Conservation (phyloP, 2,797 vertebrate species). For the Pipistrellus nathusii region DNA sequence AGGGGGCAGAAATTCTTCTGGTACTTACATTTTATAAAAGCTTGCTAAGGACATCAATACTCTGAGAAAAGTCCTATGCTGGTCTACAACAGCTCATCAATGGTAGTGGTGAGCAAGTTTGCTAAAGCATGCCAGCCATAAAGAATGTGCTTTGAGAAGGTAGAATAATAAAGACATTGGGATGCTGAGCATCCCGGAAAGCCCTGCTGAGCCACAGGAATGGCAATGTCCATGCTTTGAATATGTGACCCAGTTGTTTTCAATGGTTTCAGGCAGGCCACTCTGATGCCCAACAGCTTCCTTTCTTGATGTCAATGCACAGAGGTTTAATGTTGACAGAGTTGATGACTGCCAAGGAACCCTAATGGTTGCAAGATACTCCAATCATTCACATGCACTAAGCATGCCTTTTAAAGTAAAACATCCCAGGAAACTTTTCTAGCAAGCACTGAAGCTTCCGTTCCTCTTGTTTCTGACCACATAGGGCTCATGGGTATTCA, state of each 20-base stretch:
- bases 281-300: background rate
- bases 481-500: slow-evolving; percentile 3
- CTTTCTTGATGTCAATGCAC: background rate
- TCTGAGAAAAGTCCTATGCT: background rate
- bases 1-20: background rate
- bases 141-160: background rate
- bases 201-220: background rate
- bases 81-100: background rate
- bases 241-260: background rate
- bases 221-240: background rate
- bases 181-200: background rate
- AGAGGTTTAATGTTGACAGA: background rate
- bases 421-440: background rate
- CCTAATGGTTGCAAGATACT: background rate
- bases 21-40: background rate
- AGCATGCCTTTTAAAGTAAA: slow-evolving; percentile 36
- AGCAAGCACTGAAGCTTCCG: accelerated
- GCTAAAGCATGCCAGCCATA: background rate
- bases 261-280: background rate
- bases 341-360: background rate
- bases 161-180: background rate
- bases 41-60: background rate
- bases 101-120: background rate
- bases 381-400: background rate
- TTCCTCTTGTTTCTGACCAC: background rate